Evolutionary conservation across 1,140 invertebrate species (phyloP), one percentile per base, ranked within the genome.

Genomic region (Hycleus phaleratus): DNA sequence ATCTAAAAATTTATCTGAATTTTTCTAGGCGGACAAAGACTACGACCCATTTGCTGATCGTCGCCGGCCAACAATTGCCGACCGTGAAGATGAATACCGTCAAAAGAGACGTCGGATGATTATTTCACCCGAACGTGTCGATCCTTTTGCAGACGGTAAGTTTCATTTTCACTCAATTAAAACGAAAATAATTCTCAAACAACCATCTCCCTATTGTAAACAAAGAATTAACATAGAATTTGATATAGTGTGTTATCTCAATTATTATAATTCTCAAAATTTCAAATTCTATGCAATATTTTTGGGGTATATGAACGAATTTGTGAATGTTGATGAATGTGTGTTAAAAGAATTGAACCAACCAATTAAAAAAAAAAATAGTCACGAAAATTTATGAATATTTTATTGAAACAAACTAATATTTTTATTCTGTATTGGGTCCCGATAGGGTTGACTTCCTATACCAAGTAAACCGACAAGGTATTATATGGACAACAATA

Each of bases 81-180:
- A 98, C 65, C 82, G 93, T 58, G 94, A 98, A 78, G 94, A 97
- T 85, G 95, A 98, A 74, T 99, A 98, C 71, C 81, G 91, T 50
- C 88, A 91, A 62, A 88, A 91, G 67, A 82, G 91, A 53, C 81
- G 91, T 47, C 82, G 88, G 70, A 86, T 90, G 80, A 93, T 97
- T 48, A 95, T 98, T 62, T 99, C 97, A 1, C 97, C 97, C 4
- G 95, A 97, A 70, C 81, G 93, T 67, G 86, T 88, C 58, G 96
- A 99, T 85, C 93, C 94, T 18, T 99, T 98, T 82, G 93, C 93
- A 68, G 93, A 97, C 81, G 94, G 95, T 97, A 81, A 75, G 85
- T 85, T 69, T 48, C 55, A 32, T 46, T n/a, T 46, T 46, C 12
- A 46, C 7, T 11, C 8, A 42, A 42, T 11, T 42, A n/a, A 42